Conservation (phyloP, 2,888 invertebrate species). For the Mesoligia furuncula region DNA sequence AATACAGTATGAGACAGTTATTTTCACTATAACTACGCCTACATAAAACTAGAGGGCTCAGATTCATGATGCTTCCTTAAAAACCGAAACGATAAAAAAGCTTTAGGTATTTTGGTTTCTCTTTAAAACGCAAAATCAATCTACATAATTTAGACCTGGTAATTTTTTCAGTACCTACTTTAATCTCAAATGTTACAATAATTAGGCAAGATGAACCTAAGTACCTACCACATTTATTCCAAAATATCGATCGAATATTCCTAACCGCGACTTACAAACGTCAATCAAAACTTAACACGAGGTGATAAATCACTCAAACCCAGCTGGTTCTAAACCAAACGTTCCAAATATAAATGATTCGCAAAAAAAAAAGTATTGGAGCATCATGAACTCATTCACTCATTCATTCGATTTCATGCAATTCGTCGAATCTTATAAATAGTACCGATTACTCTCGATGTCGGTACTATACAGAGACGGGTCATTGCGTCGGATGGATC, state of each 20-base stretch:
- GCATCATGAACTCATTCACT: slow-evolving; percentile 63
- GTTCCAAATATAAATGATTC: slow-evolving; percentile 51
- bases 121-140: neutral
- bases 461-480: slow-evolving; percentile 33
- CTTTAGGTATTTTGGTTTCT: neutral
- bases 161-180: neutral
- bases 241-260: neutral
- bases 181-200: neutral
- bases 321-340: slow-evolving; percentile 47
- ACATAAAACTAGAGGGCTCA: neutral
- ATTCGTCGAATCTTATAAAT: slow-evolving; percentile 75
- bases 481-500: slow-evolving; percentile 25
- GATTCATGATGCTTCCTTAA: neutral
- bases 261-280: slow-evolving; percentile 19
- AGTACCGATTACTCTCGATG: slow-evolving; percentile 41
- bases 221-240: neutral
- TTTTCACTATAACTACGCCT: neutral
- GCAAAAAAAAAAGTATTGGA: slow-evolving; percentile 45
- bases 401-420: slow-evolving; percentile 59
- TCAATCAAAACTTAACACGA: slow-evolving; percentile 34
- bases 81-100: neutral
- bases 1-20: neutral
- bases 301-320: slow-evolving; percentile 43
- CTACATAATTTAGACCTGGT: no score
- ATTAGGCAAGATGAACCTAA: neutral